Percentiles rank a stretch among this genome's conserved stretches.
phyloP scores from a whole-genome alignment of 2,113 vertebrate species.

The Ivindomyrus marchei region DNA sequence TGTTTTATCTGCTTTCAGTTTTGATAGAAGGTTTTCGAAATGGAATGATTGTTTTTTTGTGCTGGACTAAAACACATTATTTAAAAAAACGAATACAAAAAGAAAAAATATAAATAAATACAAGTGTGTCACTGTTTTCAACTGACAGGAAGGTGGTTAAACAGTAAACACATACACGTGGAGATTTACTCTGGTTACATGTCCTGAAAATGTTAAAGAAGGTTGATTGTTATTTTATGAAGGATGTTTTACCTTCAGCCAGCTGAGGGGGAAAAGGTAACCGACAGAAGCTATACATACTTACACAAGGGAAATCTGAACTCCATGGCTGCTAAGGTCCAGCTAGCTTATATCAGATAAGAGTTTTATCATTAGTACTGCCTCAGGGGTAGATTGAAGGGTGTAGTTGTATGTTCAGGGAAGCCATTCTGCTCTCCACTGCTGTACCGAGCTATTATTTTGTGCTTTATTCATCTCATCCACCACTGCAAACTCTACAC shows the following conservation, averaged over 20 bases:
- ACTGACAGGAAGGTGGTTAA: background rate
- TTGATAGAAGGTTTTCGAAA: background rate
- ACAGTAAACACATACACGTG: background rate
- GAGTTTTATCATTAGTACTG: background rate
- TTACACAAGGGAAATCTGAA: background rate
- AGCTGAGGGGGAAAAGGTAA: background rate
- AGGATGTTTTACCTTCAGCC: background rate
- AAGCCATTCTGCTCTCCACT: background rate
- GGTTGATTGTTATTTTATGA: background rate
- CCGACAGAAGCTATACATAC: background rate
- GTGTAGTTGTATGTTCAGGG: background rate
- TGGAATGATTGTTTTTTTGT: background rate
- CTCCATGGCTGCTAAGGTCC: background rate
- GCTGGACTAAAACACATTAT: background rate
- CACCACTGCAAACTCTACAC: background rate
- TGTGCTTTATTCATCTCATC: background rate
- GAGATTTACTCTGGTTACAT: background rate
- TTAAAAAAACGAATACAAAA: background rate
- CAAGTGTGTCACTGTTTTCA: background rate
- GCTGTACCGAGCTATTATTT: background rate
- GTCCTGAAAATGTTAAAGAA: background rate
- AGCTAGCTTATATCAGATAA: background rate
- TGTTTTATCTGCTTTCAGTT: background rate
- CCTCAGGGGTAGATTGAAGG: background rate
- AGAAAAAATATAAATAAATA: background rate